Conservation (phyloP, 2,797 vertebrate species). For the Monodelphis domestica region DNA sequence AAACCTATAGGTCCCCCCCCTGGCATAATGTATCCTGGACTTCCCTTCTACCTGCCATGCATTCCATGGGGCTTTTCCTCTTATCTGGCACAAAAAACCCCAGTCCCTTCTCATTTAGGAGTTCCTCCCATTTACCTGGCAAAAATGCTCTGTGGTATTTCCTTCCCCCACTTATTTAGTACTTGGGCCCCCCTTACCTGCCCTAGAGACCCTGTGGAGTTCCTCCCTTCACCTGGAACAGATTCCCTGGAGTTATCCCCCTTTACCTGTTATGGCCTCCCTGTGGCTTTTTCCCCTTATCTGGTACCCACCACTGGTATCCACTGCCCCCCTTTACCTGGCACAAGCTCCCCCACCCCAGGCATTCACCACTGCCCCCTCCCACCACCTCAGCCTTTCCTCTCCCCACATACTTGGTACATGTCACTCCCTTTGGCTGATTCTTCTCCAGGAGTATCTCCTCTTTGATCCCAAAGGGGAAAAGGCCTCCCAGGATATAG, state of each 20-base stretch:
- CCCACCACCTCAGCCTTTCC: background rate
- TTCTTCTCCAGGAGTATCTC: background rate
- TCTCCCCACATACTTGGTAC: constrained; percentile 77
- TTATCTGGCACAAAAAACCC: background rate
- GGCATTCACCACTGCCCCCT: background rate
- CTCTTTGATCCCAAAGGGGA: constrained; percentile 73
- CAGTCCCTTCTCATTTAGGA: background rate
- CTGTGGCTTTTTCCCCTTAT: background rate
- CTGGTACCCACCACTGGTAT: background rate
- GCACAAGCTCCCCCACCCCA: background rate
- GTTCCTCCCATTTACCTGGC: background rate
- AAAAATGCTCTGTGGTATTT: background rate
- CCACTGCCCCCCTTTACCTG: background rate
- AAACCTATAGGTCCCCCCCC: background rate
- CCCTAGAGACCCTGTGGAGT: background rate
- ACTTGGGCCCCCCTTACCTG: background rate
- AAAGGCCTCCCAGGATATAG: constrained; percentile 84
- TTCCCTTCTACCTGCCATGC: background rate
- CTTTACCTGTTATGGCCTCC: background rate
- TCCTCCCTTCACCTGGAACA: background rate
- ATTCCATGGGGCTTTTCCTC: background rate
- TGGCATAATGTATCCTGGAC: background rate
- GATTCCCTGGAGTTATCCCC: background rate
- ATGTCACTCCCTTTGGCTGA: constrained; percentile 7
- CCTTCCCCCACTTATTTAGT: background rate